Percentiles rank a stretch among this genome's conserved stretches.
Conservation (phyloP, 2,113 vertebrate species). For the Phasianus colchicus region DNA sequence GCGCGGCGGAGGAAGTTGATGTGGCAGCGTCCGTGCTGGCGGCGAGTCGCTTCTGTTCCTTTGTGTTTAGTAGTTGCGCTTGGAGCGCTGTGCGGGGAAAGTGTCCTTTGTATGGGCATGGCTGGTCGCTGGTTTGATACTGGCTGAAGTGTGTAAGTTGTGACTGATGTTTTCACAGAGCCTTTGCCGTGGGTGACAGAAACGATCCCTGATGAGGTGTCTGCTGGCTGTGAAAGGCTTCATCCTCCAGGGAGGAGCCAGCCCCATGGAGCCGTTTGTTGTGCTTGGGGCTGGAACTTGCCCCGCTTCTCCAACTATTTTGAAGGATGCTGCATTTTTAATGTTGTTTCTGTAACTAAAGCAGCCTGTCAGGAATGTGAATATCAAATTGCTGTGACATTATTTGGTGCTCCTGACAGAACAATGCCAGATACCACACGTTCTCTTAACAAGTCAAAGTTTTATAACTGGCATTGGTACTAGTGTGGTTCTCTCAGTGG, state of each 20-base stretch:
- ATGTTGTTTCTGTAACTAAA: slow-evolving; percentile 46
- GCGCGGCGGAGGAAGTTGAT: background rate
- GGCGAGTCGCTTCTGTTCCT: background rate
- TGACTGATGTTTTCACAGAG: background rate
- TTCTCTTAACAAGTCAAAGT: background rate
- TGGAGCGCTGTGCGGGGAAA: background rate
- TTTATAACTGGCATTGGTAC: background rate
- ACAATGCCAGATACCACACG: background rate
- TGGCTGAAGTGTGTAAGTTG: background rate
- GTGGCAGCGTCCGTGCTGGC: background rate
- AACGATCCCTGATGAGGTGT: background rate
- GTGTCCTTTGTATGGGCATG: background rate
- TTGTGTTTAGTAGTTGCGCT: background rate
- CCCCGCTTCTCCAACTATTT: background rate
- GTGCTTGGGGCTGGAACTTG: background rate
- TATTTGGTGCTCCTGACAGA: slow-evolving; percentile 44
- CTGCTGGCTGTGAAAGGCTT: background rate
- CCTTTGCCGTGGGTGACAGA: slow-evolving; percentile 39
- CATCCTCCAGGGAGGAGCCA: background rate
- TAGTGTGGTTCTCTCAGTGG: background rate
- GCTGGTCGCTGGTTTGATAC: background rate
- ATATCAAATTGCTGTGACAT: background rate
- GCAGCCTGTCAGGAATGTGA: background rate
- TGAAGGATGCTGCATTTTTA: slow-evolving; percentile 29
- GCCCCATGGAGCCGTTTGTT: background rate